Conservation (phyloP, 1,140 invertebrate species). For the Muscidifurax raptorellus region DNA sequence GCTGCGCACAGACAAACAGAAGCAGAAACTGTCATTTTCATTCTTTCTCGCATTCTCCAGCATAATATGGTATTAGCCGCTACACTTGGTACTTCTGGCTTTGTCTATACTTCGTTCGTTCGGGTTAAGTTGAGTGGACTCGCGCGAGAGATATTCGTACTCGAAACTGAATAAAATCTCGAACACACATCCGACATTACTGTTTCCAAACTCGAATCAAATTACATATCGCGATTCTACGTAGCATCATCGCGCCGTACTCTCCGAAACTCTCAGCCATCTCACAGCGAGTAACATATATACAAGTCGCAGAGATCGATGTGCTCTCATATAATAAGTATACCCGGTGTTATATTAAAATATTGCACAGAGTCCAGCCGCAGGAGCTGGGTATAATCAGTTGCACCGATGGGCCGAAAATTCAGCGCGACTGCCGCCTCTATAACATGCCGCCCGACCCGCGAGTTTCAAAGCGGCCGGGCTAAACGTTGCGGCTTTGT, state of each 20-base stretch:
- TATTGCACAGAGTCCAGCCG: background rate
- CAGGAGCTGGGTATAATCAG: background rate
- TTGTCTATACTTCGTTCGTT: no score
- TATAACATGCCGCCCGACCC: background rate
- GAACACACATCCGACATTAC: background rate
- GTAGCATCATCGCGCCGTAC: no score
- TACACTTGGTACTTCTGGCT: no score
- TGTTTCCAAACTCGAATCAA: background rate
- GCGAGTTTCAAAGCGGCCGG: background rate
- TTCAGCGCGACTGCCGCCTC: background rate
- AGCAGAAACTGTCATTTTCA: background rate
- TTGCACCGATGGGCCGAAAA: background rate
- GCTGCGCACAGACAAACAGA: slow-evolving; percentile 66
- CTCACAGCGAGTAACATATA: no score
- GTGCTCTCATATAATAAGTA: no score
- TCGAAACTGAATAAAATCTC: background rate
- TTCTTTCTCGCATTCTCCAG: no score
- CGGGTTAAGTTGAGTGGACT: background rate
- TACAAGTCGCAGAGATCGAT: background rate
- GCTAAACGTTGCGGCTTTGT: background rate
- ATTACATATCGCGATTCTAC: background rate
- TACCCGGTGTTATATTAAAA: background rate
- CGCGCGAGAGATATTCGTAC: background rate
- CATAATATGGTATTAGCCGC: no score
- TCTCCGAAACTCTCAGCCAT: no score